Conservation (phyloP, 2,113 vertebrate species). For the Chamaetylas fuelleborni region DNA sequence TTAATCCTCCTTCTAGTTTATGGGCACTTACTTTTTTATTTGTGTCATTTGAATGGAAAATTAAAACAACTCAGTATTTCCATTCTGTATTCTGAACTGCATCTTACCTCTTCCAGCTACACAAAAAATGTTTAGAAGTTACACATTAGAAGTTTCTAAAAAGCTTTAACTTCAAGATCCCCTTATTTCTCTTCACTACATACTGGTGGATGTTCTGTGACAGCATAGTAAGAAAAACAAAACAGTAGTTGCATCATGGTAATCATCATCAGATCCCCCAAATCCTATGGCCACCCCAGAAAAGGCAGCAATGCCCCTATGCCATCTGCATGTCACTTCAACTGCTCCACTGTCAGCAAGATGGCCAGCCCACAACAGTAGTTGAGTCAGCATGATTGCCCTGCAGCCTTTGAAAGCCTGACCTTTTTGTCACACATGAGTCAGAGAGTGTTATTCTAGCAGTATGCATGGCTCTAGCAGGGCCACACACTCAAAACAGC, state of each 20-base stretch:
- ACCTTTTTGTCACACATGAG: slow-evolving; percentile 50
- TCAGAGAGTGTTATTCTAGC: slow-evolving; percentile 44
- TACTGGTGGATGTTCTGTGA: background rate
- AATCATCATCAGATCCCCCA: background rate
- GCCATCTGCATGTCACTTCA: slow-evolving; percentile 25
- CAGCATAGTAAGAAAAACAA: background rate
- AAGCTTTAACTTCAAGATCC: background rate
- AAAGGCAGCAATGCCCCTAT: background rate
- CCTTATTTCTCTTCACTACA: background rate
- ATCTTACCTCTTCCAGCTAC: background rate
- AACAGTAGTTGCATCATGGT: background rate
- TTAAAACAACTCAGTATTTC: background rate
- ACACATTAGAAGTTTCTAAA: background rate
- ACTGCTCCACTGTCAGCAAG: background rate
- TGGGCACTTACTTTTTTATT: background rate
- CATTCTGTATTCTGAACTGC: background rate
- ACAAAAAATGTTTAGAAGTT: background rate
- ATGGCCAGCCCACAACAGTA: background rate
- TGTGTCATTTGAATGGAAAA: background rate
- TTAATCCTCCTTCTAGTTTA: slow-evolving; percentile 40
- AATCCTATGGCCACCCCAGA: background rate
- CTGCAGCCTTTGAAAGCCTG: slow-evolving; percentile 49
- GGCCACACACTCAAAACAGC: background rate
- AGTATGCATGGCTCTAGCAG: background rate
- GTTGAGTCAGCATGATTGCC: slow-evolving; percentile 5